phyloP scores from a whole-genome alignment of 2,113 vertebrate species.

The Mormyrus lacerda region DNA sequence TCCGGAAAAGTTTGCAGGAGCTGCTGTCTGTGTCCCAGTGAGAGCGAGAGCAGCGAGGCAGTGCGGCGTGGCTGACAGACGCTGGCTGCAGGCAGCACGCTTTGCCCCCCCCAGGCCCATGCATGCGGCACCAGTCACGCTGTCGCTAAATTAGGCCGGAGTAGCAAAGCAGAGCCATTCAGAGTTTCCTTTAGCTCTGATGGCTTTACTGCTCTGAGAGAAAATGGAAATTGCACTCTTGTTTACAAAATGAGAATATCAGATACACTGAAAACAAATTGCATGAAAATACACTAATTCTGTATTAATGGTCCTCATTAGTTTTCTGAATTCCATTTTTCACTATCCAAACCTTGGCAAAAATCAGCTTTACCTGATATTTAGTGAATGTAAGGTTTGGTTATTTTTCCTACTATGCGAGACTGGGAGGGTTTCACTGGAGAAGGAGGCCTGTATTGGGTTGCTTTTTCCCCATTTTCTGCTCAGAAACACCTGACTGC shows the following conservation, averaged over 20 bases:
- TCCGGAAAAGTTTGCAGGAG: not conserved
- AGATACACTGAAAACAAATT: slow-evolving; percentile 41
- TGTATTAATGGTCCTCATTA: not conserved
- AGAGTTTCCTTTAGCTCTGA: not conserved
- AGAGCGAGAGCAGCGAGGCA: not conserved
- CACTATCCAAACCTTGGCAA: not conserved
- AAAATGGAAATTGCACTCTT: not conserved
- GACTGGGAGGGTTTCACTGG: not conserved
- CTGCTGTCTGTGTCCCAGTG: not conserved
- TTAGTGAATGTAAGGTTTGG: not conserved
- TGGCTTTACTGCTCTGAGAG: not conserved
- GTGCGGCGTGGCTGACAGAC: too few species aligned
- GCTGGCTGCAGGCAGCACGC: not conserved
- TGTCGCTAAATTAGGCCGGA: not conserved
- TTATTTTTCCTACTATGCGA: not conserved
- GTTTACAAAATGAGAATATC: slow-evolving; percentile 54
- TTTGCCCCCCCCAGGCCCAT: not conserved
- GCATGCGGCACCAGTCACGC: not conserved
- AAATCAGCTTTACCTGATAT: not conserved
- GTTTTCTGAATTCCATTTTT: not conserved
- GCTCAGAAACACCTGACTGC: slow-evolving; percentile 43
- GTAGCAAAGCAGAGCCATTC: not conserved
- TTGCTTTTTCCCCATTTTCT: not conserved
- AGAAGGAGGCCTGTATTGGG: slow-evolving; percentile 1
- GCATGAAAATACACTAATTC: slow-evolving; percentile 27